Percentiles rank a stretch among this genome's conserved stretches.
Evolutionary conservation across 2,888 invertebrate genomes (phyloP).

Genomic region (Eupithecia centaureata): DNA sequence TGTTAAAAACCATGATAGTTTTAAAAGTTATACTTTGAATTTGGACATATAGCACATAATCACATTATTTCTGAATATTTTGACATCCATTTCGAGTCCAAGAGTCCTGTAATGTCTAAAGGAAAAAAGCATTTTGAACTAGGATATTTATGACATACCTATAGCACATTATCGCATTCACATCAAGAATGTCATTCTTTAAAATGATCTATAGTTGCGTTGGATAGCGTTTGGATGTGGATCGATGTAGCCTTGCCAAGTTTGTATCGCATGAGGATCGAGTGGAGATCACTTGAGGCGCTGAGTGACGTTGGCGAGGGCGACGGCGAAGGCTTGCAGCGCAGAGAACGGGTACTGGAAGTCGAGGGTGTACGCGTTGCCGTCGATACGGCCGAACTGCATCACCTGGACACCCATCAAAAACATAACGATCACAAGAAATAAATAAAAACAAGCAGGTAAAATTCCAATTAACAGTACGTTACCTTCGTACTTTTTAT

Average conservation of each 20-base stretch:
- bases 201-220: not conserved
- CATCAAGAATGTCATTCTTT: not conserved
- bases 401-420: slow-evolving; percentile 89
- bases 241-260: not conserved
- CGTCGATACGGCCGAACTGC: slow-evolving; percentile 99
- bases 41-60: too few species aligned
- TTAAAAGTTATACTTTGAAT: too few species aligned
- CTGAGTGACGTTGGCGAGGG: slow-evolving; percentile 97
- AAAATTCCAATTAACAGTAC: too few species aligned
- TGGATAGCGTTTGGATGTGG: not conserved
- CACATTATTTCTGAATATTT: too few species aligned
- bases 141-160: too few species aligned
- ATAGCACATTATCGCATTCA: not conserved
- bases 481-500: too few species aligned
- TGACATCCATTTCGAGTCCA: too few species aligned
- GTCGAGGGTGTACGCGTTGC: slow-evolving; percentile 99
- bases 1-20: too few species aligned
- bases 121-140: too few species aligned
- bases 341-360: slow-evolving; percentile 99
- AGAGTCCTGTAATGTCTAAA: too few species aligned
- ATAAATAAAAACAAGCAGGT: too few species aligned
- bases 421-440: too few species aligned
- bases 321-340: slow-evolving; percentile 99
- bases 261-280: not conserved
- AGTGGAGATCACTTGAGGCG: slow-evolving; percentile 90